These are phyloP conservation scores for Caracal caracal DNA, from an alignment of 2,113 vertebrate species.

Conservation along the genomic window DNA sequence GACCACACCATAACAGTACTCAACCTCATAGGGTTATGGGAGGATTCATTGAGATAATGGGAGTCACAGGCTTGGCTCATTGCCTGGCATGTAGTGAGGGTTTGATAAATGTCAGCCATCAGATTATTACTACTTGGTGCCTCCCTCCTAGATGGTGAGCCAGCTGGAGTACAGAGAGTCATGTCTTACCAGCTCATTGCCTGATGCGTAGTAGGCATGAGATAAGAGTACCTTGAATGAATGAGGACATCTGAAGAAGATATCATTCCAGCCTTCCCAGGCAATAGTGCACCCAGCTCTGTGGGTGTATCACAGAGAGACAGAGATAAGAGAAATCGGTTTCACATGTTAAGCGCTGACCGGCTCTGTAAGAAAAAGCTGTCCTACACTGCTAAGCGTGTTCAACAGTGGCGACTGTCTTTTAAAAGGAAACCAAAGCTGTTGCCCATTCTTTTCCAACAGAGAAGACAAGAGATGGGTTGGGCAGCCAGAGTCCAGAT, in stretches of 20 bases:
- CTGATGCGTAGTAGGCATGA: not conserved
- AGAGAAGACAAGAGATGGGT: not conserved
- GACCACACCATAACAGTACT: not conserved
- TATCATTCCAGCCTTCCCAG: not conserved
- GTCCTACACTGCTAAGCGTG: constrained; percentile 30
- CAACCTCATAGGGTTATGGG: not conserved
- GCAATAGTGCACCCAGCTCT: not conserved
- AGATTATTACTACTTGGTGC: not conserved
- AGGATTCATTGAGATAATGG: not conserved
- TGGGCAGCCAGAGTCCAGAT: constrained; percentile 13
- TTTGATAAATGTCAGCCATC: not conserved
- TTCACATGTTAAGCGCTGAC: not conserved
- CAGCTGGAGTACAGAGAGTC: not conserved
- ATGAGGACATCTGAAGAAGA: not conserved
- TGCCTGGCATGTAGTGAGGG: not conserved
- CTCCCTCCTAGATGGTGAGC: not conserved
- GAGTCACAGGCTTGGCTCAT: not conserved
- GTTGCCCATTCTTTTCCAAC: not conserved
- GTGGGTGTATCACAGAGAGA: not conserved
- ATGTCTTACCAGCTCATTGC: not conserved
- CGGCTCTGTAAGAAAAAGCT: not conserved
- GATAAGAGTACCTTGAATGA: not conserved
- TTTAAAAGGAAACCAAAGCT: constrained; percentile 22
- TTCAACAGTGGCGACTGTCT: not conserved
- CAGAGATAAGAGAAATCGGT: not conserved